These are phyloP conservation scores for Philotrypesis tridentata DNA, from an alignment of 1,140 invertebrate genomes.

Conservation along the genomic window DNA sequence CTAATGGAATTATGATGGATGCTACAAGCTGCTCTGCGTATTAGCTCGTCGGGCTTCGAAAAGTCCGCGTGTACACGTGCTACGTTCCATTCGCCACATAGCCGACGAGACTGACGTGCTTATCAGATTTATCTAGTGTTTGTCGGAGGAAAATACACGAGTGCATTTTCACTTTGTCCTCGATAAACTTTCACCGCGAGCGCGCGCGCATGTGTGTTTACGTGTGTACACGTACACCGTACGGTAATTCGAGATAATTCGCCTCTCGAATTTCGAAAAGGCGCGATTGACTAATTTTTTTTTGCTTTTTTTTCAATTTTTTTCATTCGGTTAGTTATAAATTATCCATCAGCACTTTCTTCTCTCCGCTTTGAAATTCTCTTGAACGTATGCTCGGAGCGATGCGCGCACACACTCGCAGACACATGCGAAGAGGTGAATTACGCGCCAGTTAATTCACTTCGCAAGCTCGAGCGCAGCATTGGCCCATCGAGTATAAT, in stretches of 20 bases:
- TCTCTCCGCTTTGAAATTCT: neutral
- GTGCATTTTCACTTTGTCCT: too few relatives aligned
- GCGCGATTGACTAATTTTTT: too few relatives aligned
- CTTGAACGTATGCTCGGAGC: neutral
- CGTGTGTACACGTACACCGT: too few relatives aligned
- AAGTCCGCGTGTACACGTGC: neutral
- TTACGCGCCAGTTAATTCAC: conserved; percentile 14
- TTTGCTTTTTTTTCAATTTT: too few relatives aligned
- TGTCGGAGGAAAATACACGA: neutral
- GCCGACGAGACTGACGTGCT: neutral
- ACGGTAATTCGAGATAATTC: too few relatives aligned
- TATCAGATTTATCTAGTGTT: neutral
- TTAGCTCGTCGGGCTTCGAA: neutral
- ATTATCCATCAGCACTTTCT: too few relatives aligned
- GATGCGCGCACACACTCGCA: neutral
- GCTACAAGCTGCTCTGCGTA: too few relatives aligned
- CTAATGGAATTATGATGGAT: neutral
- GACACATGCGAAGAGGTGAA: neutral
- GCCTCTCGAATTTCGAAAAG: too few relatives aligned
- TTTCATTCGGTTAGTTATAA: too few relatives aligned
- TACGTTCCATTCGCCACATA: neutral
- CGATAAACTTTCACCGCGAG: too few relatives aligned
- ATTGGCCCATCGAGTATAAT: conserved; percentile 11
- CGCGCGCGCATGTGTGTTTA: too few relatives aligned
- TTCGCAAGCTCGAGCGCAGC: conserved; percentile 6